Conservation (phyloP, 2,888 invertebrate species). For the Monopis laevigella region DNA sequence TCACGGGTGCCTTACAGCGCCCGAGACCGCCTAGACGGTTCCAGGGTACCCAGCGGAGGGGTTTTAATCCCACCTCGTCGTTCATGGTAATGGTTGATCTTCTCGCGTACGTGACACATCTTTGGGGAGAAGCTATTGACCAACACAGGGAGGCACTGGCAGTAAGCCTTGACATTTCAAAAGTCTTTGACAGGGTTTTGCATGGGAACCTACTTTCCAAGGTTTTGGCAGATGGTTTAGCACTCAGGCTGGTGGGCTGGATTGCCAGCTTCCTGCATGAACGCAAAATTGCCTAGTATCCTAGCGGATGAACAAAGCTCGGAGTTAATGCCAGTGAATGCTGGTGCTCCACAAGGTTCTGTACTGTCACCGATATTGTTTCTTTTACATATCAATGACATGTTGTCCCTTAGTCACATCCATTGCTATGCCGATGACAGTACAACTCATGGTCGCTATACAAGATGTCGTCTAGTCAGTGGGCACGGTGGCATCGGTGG, state of each 20-base stretch:
- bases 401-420: neutral
- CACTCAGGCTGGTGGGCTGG: no score
- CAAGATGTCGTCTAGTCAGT: no score
- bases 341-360: conserved; percentile 1
- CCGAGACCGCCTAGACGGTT: no score
- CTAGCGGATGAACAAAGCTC: neutral
- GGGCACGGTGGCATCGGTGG: neutral
- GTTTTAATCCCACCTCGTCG: no score
- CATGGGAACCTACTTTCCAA: no score
- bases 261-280: conserved; percentile 2
- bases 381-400: conserved; percentile 8
- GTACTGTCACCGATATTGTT: conserved; percentile 11
- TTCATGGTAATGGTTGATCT: no score
- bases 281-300: neutral
- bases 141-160: no score
- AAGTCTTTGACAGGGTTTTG: neutral
- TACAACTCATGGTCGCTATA: neutral
- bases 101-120: no score
- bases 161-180: neutral
- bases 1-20: no score
- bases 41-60: no score
- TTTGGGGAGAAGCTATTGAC: no score
- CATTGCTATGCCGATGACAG: conserved; percentile 9
- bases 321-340: neutral
- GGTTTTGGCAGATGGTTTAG: no score